Conservation (phyloP, 2,888 invertebrate genomes). For the Eupithecia tripunctaria region DNA sequence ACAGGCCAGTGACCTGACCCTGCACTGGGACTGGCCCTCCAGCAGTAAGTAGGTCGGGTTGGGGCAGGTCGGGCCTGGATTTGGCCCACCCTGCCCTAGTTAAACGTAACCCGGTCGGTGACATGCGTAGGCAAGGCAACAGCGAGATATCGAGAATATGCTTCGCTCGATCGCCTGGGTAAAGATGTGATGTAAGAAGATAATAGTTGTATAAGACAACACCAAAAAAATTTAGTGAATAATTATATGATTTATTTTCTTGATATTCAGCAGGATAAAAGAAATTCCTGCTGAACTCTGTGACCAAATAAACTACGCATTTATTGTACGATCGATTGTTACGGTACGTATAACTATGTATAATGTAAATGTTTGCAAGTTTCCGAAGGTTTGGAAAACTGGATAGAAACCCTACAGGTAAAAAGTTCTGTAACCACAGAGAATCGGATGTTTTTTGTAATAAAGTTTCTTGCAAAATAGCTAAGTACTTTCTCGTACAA, state of each 20-base stretch:
- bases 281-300: not conserved
- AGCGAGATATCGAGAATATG: slow-evolving; percentile 20
- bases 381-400: not conserved
- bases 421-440: not conserved
- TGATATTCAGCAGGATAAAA: not conserved
- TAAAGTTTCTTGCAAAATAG: too few relatives aligned
- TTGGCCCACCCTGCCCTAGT: slow-evolving; percentile 58
- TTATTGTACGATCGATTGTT: not conserved
- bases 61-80: slow-evolving; percentile 72
- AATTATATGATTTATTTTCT: not conserved
- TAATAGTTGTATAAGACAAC: too few relatives aligned
- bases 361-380: too few relatives aligned
- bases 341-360: too few relatives aligned
- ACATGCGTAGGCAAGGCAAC: slow-evolving; percentile 26
- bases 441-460: too few relatives aligned
- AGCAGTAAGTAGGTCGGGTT: slow-evolving; percentile 62
- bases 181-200: not conserved
- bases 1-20: slow-evolving; percentile 30
- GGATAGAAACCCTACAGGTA: not conserved
- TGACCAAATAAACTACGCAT: not conserved
- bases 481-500: too few relatives aligned
- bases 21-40: slow-evolving; percentile 20
- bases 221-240: too few relatives aligned
- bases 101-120: slow-evolving; percentile 49
- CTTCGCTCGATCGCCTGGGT: slow-evolving; percentile 6